A percentile compares a stretch with the other conserved stretches of the same genome.
These are phyloP conservation scores for Parnassius smintheus DNA, from an alignment of 2,888 invertebrate species.

Conservation along the genomic window DNA sequence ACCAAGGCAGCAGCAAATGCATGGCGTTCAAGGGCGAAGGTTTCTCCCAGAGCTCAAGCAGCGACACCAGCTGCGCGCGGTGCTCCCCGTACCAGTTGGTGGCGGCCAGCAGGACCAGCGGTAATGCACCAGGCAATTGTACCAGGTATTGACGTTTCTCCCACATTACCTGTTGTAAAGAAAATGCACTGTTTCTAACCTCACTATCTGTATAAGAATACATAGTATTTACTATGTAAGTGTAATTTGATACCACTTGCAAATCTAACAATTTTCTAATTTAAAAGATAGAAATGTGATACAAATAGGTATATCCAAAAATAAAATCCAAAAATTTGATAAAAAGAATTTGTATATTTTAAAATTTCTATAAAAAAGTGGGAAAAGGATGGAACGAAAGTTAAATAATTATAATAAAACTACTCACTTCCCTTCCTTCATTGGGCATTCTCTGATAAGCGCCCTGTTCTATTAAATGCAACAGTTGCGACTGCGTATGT, in stretches of 20 bases:
- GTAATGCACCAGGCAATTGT: conserved; percentile 90
- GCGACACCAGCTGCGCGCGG: conserved; percentile 91
- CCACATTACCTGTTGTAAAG: conserved; percentile 87
- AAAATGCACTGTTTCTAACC: too few relatives aligned
- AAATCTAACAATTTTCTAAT: too few relatives aligned
- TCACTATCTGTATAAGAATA: too few relatives aligned
- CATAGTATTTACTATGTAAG: too few relatives aligned
- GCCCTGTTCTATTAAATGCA: conserved; percentile 88
- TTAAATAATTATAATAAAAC: too few relatives aligned
- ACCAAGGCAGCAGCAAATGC: conserved; percentile 96
- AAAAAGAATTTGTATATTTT: too few relatives aligned
- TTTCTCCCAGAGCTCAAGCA: conserved; percentile 93
- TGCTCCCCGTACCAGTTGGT: conserved; percentile 96
- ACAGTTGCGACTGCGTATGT: conserved; percentile 88
- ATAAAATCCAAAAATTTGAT: too few relatives aligned
- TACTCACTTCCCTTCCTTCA: conserved; percentile 84
- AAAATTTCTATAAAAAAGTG: too few relatives aligned
- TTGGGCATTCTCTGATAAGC: conserved; percentile 87
- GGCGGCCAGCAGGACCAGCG: conserved; percentile 92
- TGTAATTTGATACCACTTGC: too few relatives aligned
- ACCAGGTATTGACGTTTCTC: conserved; percentile 95
- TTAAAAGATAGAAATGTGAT: too few relatives aligned
- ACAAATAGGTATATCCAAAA: too few relatives aligned
- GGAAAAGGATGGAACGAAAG: too few relatives aligned
- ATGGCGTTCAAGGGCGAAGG: conserved; percentile 94